A percentile compares a stretch with the other conserved stretches of the same genome.
phyloP scores from a whole-genome alignment of 2,113 vertebrate species.

The Serinus canaria region DNA sequence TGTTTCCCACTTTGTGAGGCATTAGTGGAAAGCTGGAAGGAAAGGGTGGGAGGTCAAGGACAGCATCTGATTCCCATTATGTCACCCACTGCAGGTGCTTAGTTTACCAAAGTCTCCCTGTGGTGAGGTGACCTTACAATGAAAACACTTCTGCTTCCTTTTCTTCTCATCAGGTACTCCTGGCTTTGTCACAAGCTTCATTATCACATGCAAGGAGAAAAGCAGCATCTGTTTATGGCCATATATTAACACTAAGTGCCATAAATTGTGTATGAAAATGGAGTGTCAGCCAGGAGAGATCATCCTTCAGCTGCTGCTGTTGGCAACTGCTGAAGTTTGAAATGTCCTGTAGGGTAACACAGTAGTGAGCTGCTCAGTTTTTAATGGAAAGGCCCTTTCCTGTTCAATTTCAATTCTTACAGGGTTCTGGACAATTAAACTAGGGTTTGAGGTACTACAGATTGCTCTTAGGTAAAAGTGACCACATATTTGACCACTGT shows the following conservation, averaged over 20 bases:
- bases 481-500: not conserved
- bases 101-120: not conserved
- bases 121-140: not conserved
- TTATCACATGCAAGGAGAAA: not conserved
- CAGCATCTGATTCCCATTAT: fast-evolving
- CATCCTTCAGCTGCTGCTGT: not conserved
- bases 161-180: not conserved
- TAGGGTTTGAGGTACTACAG: not conserved
- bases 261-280: not conserved
- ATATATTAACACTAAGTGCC: not conserved
- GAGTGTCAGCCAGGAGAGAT: not conserved
- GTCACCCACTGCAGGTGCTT: not conserved
- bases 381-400: not conserved
- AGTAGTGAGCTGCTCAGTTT: not conserved
- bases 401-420: not conserved
- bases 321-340: not conserved
- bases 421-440: not conserved
- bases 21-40: not conserved
- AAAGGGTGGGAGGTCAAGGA: not conserved
- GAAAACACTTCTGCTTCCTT: not conserved
- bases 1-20: not conserved
- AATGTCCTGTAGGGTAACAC: not conserved
- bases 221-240: not conserved
- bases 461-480: not conserved
- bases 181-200: not conserved